Evolutionary conservation across 2,113 vertebrate species (phyloP).

Genomic region (Myotis brandtii): DNA sequence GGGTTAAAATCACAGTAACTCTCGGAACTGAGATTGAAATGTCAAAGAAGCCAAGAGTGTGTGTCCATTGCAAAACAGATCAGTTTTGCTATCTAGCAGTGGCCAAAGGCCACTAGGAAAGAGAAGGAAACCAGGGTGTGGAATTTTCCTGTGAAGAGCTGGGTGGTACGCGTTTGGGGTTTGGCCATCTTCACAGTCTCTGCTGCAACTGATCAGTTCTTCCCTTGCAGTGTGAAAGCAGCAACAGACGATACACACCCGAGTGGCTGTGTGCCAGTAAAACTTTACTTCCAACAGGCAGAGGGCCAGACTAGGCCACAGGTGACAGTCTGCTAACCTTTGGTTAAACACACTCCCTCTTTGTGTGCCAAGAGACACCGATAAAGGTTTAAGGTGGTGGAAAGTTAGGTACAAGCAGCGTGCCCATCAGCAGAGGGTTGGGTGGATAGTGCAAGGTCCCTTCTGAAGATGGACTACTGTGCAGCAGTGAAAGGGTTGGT

Average conservation of each 20-base stretch:
- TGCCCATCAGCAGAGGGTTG: neutral
- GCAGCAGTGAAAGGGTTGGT: neutral
- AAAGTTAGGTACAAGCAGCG: neutral
- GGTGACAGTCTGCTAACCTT: neutral
- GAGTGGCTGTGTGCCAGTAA: neutral
- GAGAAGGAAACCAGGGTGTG: neutral
- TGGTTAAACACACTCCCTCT: neutral
- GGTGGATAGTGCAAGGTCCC: neutral
- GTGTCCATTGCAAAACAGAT: neutral
- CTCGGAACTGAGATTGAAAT: neutral
- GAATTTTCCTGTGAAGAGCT: neutral
- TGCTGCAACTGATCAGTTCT: neutral
- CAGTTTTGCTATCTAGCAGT: too few relatives aligned
- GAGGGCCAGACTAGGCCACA: neutral
- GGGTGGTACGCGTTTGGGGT: neutral
- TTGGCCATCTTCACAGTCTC: neutral
- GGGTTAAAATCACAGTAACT: neutral
- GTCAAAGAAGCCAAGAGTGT: neutral
- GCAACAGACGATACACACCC: accelerated
- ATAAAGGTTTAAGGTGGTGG: neutral
- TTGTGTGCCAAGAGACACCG: neutral
- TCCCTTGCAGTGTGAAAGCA: neutral
- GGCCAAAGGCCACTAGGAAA: neutral
- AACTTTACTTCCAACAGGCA: neutral
- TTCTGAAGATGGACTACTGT: neutral